A percentile compares a stretch with the other conserved stretches of the same genome.
Conservation (phyloP, 2,797 vertebrate genomes). For the Pangasius sanitwongsei region DNA sequence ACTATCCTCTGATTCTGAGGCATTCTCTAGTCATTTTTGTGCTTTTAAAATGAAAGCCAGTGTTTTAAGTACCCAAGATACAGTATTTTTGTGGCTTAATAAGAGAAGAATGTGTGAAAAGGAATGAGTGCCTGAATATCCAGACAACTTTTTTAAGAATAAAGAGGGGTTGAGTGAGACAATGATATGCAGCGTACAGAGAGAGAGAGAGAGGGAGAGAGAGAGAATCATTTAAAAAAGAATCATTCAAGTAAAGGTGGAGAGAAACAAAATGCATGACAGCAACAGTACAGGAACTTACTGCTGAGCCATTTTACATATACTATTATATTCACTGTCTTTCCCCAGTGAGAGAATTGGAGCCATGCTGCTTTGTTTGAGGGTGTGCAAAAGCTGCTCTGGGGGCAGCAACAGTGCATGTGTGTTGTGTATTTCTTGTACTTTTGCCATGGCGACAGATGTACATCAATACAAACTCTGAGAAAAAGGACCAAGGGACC, state of each 20-base stretch:
- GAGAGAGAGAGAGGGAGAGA: not conserved
- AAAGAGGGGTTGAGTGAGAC: not conserved
- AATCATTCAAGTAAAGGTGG: not conserved
- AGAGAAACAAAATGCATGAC: not conserved
- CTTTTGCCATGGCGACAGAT: conserved; percentile 5
- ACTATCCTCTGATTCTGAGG: not conserved
- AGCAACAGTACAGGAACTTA: not conserved
- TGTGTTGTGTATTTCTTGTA: conserved; percentile 24
- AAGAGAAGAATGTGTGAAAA: not conserved
- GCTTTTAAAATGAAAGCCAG: not conserved
- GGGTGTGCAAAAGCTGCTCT: conserved; percentile 10
- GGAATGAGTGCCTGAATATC: not conserved
- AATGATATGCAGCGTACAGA: not conserved
- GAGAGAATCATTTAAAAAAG: not conserved
- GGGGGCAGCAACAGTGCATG: not conserved
- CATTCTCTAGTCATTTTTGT: not conserved
- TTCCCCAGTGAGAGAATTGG: not conserved
- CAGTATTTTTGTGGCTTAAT: not conserved
- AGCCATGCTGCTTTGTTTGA: not conserved
- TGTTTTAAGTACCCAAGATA: not conserved
- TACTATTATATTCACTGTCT: conserved; percentile 12
- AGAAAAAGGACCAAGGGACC: conserved; percentile 48
- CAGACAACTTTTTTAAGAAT: not conserved
- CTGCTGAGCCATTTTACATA: not conserved
- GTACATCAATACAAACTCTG: conserved; percentile 22